Evolutionary conservation across 2,113 vertebrate genomes (phyloP).

Genomic region (Motacilla tschutschensis): DNA sequence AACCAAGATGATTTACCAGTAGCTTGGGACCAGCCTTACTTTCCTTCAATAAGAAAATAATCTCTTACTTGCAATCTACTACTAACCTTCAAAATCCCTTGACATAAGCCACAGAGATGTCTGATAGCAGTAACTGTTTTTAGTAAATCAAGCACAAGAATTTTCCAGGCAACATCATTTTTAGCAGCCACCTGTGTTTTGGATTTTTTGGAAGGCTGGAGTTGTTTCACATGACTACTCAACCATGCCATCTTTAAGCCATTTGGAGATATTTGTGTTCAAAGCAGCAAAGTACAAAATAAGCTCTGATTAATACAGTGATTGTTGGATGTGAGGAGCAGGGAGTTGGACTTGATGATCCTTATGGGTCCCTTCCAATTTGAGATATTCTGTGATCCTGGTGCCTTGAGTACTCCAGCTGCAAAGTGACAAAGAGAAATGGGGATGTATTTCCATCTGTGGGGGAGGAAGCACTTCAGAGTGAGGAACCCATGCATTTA

Average conservation of each 20-base stretch:
- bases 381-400: background rate
- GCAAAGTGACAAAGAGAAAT: background rate
- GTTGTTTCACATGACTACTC: constrained; percentile 4
- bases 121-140: background rate
- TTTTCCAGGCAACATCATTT: background rate
- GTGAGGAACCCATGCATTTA: background rate
- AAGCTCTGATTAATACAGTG: constrained; percentile 13
- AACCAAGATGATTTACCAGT: background rate
- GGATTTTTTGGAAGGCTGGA: background rate
- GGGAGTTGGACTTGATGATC: background rate
- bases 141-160: background rate
- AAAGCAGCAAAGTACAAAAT: constrained; percentile 19
- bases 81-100: constrained; percentile 1
- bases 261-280: constrained; percentile 14
- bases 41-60: background rate
- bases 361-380: background rate
- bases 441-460: background rate
- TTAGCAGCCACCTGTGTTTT: background rate
- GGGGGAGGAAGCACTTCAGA: background rate
- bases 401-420: background rate
- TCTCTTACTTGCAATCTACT: background rate
- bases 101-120: background rate
- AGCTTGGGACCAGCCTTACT: background rate
- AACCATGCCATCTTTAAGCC: background rate
- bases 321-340: background rate